Evolutionary conservation across 2,797 vertebrate species (phyloP).

Genomic region (Hipposideros larvatus): DNA sequence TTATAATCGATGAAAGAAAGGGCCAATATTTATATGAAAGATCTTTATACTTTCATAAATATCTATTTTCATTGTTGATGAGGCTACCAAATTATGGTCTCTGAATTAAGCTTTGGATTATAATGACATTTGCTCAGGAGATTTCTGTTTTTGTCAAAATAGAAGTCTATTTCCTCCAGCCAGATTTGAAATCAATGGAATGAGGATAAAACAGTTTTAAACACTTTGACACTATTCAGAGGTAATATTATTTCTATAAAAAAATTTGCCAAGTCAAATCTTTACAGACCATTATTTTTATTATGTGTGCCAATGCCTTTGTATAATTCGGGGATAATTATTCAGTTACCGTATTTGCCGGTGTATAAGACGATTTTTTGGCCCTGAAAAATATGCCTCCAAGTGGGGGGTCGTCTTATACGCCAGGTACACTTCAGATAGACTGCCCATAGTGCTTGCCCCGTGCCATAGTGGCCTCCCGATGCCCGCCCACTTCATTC

Average conservation of each 20-base stretch:
- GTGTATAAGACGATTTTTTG: too few relatives aligned
- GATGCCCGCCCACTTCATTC: too few relatives aligned
- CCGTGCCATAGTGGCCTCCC: too few relatives aligned
- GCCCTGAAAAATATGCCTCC: too few relatives aligned
- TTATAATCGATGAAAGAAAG: slow-evolving; percentile 65
- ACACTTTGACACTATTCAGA: slow-evolving; percentile 39
- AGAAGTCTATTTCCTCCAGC: slow-evolving; percentile 44
- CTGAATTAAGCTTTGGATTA: slow-evolving; percentile 57
- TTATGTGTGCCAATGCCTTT: slow-evolving; percentile 21
- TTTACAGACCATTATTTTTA: slow-evolving; percentile 30
- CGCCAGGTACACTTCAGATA: too few relatives aligned
- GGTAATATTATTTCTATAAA: slow-evolving; percentile 36
- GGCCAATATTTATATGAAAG: slow-evolving; percentile 58
- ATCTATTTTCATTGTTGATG: slow-evolving; percentile 48
- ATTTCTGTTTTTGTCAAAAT: slow-evolving; percentile 66
- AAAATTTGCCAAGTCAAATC: not conserved
- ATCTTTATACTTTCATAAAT: slow-evolving; percentile 40
- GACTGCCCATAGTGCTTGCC: too few relatives aligned
- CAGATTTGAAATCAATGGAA: slow-evolving; percentile 36
- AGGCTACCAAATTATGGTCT: slow-evolving; percentile 41
- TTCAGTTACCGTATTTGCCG: too few relatives aligned
- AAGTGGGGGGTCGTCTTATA: too few relatives aligned
- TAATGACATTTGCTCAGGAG: slow-evolving; percentile 49
- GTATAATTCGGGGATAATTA: not conserved
- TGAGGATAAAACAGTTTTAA: slow-evolving; percentile 68